Percentiles rank a stretch among this genome's conserved stretches.
phyloP scores from a whole-genome alignment of 2,113 vertebrate genomes.

The human region DNA sequence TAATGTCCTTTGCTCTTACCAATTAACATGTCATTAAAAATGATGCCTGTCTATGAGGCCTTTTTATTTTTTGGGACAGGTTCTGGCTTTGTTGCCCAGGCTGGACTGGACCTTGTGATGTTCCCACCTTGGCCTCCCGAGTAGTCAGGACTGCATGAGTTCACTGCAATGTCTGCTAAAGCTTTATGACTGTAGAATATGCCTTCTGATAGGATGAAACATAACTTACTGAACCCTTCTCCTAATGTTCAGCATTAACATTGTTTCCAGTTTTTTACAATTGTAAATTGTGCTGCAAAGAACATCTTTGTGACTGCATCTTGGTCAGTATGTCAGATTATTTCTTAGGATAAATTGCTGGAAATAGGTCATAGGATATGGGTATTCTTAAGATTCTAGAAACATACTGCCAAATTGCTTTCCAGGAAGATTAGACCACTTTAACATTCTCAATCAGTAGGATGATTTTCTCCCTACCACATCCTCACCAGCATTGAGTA shows the following conservation, averaged over 20 bases:
- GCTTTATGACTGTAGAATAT: neutral
- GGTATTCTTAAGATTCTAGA: slow-evolving; percentile 11
- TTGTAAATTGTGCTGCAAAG: neutral
- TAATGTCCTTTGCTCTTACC: neutral
- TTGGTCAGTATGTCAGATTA: neutral
- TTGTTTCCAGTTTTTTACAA: neutral
- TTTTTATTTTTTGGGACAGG: neutral
- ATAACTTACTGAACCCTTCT: neutral
- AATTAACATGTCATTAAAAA: neutral
- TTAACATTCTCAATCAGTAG: neutral
- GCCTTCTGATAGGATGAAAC: neutral
- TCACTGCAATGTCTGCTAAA: neutral
- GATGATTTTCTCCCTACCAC: neutral
- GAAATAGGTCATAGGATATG: neutral
- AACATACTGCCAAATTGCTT: neutral
- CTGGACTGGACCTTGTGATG: neutral
- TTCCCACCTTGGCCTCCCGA: neutral
- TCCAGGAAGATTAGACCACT: neutral
- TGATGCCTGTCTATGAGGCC: too few species aligned
- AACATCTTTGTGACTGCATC: neutral
- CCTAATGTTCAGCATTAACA: neutral
- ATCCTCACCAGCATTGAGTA: neutral
- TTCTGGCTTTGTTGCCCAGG: neutral
- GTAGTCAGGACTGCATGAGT: neutral
- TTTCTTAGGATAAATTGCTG: neutral